Base-by-base conservation (phyloP, 2,888 invertebrate genomes). In the Caenorhabditis imperialis region DNA sequence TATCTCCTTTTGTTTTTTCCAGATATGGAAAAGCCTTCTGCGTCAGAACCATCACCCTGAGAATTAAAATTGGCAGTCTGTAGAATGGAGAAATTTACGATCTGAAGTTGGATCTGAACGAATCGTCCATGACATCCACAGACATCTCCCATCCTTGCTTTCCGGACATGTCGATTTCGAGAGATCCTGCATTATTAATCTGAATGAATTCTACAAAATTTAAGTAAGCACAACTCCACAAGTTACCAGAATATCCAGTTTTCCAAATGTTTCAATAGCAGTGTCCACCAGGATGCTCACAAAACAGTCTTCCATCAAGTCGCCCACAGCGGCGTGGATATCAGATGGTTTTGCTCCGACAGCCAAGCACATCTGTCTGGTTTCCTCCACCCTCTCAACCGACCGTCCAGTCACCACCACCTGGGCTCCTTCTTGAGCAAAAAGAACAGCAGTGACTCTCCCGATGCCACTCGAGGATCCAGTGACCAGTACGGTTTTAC, bases 1-100 rank as follows among this genome's bases (percentile, higher is more conserved):
- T 93, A 82, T 92, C 93, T 14, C 95, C 95, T 89, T 94, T 93
- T 0, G 92, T 91, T 89, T 88, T 91, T 2, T 94, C 90, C 18
- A 98, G 90, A 89, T 96, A 92, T 0, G 96, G 96, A 0, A 94
- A 93, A 2, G 95, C 93, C 51, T 95, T 88, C 40, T 75, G 76
- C 0, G 94, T 95, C 75, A 97, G 88, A 70, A 90, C 88, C 69
- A 89, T 89, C 1, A 90, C 65, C 10, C 79, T 79, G 47, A 53
- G 72, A 63, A 1, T 22, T 10, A 22, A 33, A 12, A 60, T 51
- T n/a, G 12, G 35, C 12, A 38, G 44, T 12, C 20, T n/a, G 6
- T n/a, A 33, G 4, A 3, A 8, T 16, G 8, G 18, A 22, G 14
- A 3, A n/a, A 51, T 57, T 35, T 6, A 77, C 79, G 60, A 48